phyloP scores from a whole-genome alignment of 1,140 invertebrate genomes.

The Daktulosphaira vitifoliae region DNA sequence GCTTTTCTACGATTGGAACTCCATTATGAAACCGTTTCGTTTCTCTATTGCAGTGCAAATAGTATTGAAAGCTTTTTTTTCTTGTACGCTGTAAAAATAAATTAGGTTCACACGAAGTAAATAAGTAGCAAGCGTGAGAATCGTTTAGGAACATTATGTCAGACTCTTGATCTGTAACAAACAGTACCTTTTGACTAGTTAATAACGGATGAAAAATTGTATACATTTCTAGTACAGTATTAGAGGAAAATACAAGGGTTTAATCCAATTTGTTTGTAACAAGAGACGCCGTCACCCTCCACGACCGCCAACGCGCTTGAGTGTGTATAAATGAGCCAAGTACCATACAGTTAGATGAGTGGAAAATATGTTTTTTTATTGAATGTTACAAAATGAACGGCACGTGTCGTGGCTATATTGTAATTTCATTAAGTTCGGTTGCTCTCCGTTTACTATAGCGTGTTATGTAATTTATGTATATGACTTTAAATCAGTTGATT shows the following conservation, averaged over 20 bases:
- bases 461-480: neutral
- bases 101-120: too few species aligned
- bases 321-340: neutral
- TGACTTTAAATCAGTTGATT: too few species aligned
- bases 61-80: too few species aligned
- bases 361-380: conserved; percentile 32
- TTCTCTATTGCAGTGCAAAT: too few species aligned
- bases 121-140: conserved; percentile 10
- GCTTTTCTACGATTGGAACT: too few species aligned
- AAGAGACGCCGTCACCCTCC: neutral
- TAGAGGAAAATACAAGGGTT: conserved; percentile 1
- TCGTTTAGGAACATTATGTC: neutral
- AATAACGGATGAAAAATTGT: conserved; percentile 17
- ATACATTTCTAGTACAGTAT: neutral
- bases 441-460: neutral
- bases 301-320: neutral
- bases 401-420: neutral
- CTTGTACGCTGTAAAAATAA: too few species aligned
- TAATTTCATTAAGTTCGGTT: conserved; percentile 9
- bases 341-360: conserved; percentile 7
- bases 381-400: conserved; percentile 25
- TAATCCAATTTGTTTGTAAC: conserved; percentile 22
- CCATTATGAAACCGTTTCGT: too few species aligned
- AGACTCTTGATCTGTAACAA: conserved; percentile 10
- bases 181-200: conserved; percentile 12